These are phyloP conservation scores for Drosophila tripunctata DNA, from an alignment of 2,888 invertebrate species.

Conservation along the genomic window DNA sequence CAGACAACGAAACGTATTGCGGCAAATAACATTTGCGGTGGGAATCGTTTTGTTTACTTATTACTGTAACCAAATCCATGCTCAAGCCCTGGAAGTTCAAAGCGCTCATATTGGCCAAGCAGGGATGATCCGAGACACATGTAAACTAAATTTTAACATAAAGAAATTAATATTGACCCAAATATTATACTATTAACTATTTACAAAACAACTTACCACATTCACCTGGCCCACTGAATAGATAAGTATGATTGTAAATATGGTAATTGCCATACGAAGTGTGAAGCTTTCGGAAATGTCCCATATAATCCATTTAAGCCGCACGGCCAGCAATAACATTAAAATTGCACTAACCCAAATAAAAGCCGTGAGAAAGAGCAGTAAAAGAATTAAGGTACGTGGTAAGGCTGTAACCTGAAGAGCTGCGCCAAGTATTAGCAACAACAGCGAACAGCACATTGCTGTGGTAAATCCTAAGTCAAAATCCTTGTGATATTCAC, in stretches of 20 bases:
- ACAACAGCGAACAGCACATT: conserved; percentile 90
- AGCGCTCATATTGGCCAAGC: conserved; percentile 71
- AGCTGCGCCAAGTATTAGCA: conserved; percentile 90
- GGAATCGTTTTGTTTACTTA: conserved; percentile 84
- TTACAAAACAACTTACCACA: conserved; percentile 89
- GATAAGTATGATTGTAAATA: conserved; percentile 93
- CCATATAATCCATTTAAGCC: conserved; percentile 93
- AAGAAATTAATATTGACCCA: neutral
- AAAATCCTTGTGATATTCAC: conserved; percentile 93
- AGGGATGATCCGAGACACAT: conserved; percentile 85
- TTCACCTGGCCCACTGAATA: conserved; percentile 96
- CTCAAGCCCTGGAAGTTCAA: conserved; percentile 8
- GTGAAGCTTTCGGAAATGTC: conserved; percentile 94
- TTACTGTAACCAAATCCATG: conserved; percentile 29
- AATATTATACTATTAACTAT: neutral
- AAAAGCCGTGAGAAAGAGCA: conserved; percentile 94
- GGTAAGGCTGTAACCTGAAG: conserved; percentile 91
- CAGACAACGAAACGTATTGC: conserved; percentile 93
- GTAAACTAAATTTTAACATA: conserved; percentile 88
- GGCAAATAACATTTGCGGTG: conserved; percentile 94
- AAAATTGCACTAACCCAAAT: conserved; percentile 95
- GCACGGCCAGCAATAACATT: conserved; percentile 92
- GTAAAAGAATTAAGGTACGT: conserved; percentile 91
- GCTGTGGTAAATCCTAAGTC: conserved; percentile 94
- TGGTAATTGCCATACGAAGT: conserved; percentile 92